Evolutionary conservation across 1,140 invertebrate species (phyloP).

Genomic region (Notospermus geniculatus): DNA sequence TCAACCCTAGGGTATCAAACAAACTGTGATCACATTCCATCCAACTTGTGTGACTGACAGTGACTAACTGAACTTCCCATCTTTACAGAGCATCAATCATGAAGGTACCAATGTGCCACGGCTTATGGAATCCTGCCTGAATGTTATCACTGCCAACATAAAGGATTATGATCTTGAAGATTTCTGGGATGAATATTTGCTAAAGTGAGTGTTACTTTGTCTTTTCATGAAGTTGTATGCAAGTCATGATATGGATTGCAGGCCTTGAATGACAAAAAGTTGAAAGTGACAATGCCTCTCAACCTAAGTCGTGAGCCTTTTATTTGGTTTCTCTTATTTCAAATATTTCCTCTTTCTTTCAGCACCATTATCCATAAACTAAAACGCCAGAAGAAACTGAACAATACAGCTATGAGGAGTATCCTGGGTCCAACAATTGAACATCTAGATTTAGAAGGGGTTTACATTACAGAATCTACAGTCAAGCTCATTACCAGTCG

Average conservation of each 20-base stretch:
- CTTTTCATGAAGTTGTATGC: no score
- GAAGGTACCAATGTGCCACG: conserved; percentile 27
- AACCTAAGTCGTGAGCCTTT: no score
- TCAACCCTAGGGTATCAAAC: no score
- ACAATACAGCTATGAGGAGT: conserved; percentile 22
- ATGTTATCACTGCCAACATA: conserved; percentile 27
- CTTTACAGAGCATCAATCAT: conserved; percentile 31
- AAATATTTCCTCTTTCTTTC: no score
- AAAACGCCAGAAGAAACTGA: conserved; percentile 35
- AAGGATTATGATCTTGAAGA: conserved; percentile 34
- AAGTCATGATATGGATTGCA: no score
- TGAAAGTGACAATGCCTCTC: no score
- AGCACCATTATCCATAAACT: conserved; percentile 40
- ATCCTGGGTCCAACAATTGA: conserved; percentile 35
- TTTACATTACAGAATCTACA: conserved; percentile 35
- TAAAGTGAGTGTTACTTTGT: conserved; percentile 24
- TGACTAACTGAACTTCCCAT: not conserved
- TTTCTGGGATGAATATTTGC: conserved; percentile 38
- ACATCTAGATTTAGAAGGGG: conserved; percentile 34
- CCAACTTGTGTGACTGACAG: not conserved
- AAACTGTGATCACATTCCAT: no score
- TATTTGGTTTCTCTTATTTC: no score
- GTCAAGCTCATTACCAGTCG: conserved; percentile 27
- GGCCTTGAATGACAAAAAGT: no score
- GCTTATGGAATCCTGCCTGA: conserved; percentile 27